Evolutionary conservation across 2,888 invertebrate genomes (phyloP), one percentile per base, ranked within the genome.

Genomic region (Drosophila phalerata): DNA sequence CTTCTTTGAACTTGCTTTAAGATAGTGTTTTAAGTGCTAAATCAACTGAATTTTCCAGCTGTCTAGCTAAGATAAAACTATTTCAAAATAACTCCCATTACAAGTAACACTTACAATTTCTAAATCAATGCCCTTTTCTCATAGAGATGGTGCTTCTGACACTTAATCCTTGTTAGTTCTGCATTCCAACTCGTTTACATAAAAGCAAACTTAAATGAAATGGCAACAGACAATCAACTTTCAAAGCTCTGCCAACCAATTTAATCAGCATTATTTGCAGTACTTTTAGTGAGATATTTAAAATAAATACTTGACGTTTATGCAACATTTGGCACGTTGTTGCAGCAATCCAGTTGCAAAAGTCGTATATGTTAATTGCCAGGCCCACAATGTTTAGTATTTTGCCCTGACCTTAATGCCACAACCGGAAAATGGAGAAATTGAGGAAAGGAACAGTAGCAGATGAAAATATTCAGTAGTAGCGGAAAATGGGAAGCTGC

Each of bases 331-430:
- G 40, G 48, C 57, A 34, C 40, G 48, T n/a, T 43, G 30, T 17
- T 64, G 56, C 28, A 30, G 37, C 42, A 51, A 30, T 19, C 11
- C 32, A 57, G 47, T 15, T 49, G 17, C 13, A 15, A 25, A 42
- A 42, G 42, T 60, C 28, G 32, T 38, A 22, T 79, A 70, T 81
- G 88, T 74, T 81, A 81, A 81, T 85, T 81, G 81, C 60, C 49
- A 47, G 37, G 56, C 55, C 63, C 69, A 57, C 57, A 49, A 42
- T 37, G 40, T 42, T 57, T 49, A 63, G 63, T 17, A 63, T 60
- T 60, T 17, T 61, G 56, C 15, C 76, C 75, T 69, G 77, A 77
- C 75, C 79, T 73, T 60, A 57, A 53, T 67, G 66, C 48, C 56
- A 11, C 25, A 47, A 28, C 28, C 6, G 13, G 5, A n/a, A 22